phyloP scores from a whole-genome alignment of 1,140 invertebrate genomes.

The Macrocentrus cingulum region DNA sequence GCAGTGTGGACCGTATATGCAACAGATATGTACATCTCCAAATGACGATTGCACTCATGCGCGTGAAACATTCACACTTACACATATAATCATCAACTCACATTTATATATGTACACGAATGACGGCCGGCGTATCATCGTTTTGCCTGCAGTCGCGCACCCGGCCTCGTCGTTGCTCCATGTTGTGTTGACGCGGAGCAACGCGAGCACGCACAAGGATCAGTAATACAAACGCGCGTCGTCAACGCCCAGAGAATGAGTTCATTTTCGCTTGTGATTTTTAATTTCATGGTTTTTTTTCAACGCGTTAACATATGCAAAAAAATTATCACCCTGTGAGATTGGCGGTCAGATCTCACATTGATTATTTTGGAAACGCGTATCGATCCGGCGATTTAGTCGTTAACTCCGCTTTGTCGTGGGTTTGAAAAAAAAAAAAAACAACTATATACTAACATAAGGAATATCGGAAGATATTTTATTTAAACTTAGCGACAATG shows the following conservation, averaged over 20 bases:
- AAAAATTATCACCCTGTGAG: no score
- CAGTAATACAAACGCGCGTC: no score
- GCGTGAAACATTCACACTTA: background rate
- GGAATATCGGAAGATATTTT: no score
- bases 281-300: no score
- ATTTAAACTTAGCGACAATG: background rate
- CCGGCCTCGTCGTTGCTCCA: background rate
- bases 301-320: no score
- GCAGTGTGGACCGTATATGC: no score
- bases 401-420: background rate
- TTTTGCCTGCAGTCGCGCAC: background rate
- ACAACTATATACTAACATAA: no score
- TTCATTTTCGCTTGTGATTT: no score
- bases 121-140: background rate
- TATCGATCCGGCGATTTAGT: constrained; percentile 7
- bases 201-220: background rate
- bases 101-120: background rate
- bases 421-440: background rate
- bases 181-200: background rate
- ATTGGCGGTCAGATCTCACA: no score
- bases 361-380: background rate
- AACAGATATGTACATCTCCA: no score
- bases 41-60: no score
- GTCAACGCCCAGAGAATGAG: no score
- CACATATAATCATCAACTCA: background rate